Percentiles rank a stretch among this genome's conserved stretches.
Evolutionary conservation across 2,888 invertebrate genomes (phyloP).

Genomic region (Blastobasis adustella): DNA sequence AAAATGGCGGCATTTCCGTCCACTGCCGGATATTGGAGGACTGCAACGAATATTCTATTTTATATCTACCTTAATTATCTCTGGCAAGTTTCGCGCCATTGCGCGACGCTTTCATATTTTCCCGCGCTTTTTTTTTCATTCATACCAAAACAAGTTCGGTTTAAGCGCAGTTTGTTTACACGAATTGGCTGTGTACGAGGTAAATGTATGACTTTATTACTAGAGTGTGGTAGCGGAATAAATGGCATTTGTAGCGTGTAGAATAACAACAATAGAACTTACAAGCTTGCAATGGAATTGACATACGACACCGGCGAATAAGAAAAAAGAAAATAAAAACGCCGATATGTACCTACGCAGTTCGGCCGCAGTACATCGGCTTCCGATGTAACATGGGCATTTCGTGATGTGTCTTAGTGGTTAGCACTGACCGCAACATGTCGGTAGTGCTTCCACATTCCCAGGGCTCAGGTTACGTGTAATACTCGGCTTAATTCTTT

Average conservation of each 20-base stretch:
- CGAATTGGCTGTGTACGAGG: too few relatives aligned
- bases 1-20: slow-evolving; percentile 44
- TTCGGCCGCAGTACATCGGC: slow-evolving; percentile 9
- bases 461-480: slow-evolving; percentile 6
- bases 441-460: slow-evolving; percentile 12
- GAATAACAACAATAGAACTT: too few relatives aligned
- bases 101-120: slow-evolving; percentile 24
- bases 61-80: slow-evolving; percentile 68
- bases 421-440: slow-evolving; percentile 17
- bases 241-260: too few relatives aligned
- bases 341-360: slow-evolving; percentile 11
- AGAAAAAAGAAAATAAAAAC: slow-evolving; percentile 5
- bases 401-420: slow-evolving; percentile 21
- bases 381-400: slow-evolving; percentile 14
- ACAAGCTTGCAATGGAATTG: too few relatives aligned
- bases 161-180: too few relatives aligned
- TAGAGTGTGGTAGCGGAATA: too few relatives aligned
- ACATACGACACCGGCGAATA: too few relatives aligned
- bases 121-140: slow-evolving; percentile 1
- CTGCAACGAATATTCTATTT: slow-evolving; percentile 59
- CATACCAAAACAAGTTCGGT: too few relatives aligned
- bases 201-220: too few relatives aligned
- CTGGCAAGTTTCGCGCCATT: slow-evolving; percentile 43
- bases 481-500: slow-evolving; percentile 1
- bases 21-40: slow-evolving; percentile 51